Base-by-base conservation (phyloP, 2,888 invertebrate species). In the Ectobius pallidus region DNA sequence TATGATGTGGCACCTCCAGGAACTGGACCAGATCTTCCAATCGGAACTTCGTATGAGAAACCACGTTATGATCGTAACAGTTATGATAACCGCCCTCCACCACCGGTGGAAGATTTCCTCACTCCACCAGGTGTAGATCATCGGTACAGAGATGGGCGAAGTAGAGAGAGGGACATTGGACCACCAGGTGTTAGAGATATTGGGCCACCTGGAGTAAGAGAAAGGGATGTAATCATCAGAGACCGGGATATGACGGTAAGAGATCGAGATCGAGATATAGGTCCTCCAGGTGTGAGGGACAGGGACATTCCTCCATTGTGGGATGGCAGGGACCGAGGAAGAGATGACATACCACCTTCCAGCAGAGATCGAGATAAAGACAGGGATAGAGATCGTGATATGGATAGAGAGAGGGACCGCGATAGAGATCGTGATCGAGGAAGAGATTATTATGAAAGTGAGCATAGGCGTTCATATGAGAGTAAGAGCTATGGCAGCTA, bases 391-490 rank as follows among this genome's bases (percentile, higher is more conserved):
- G 72, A 16, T 52, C 69, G 73, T 62, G 72, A 74, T 9, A 63
- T 62, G 61, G 70, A 74, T 25, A 71, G 79, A 27, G 80, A 79
- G 25, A 78, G 81, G 32, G 79, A 80, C 11, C 76, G 80, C n/a
- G 80, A 81, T 25, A 77, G 80, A 11, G 81, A 81, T 6, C 74
- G 80, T 25, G 81, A 82, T 71, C 78, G 80, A 18, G 80, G 83
- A 78, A 71, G 80, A 44, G 78, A 80, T 44, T 69, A 72, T 49
- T 68, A 72, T 34, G 69, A 72, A 20, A 14, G 20, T 46, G 72
- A 72, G 18, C 62, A 69, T 18, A 42, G 69, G 6, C 67, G 67
- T 16, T 62, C 52, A 3, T 71, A 71, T 55, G 71, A 71, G 25
- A 32, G 55, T 3, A 72, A 72, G 34, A 27, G 42, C 4, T 72